Conservation (phyloP, 2,113 vertebrate species). For the Neodontobutis hainanensis region DNA sequence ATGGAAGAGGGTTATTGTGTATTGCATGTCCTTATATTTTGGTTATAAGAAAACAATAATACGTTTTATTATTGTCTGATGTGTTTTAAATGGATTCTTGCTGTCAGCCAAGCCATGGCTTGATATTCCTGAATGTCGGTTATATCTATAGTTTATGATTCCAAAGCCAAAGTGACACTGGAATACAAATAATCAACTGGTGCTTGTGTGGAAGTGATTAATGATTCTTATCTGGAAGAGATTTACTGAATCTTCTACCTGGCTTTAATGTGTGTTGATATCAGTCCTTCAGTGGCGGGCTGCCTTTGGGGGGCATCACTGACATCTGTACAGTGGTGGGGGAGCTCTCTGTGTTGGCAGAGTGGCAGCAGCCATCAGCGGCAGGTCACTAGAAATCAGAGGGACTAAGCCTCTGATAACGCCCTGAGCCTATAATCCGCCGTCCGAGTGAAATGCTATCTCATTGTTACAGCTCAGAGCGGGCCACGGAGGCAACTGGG, state of each 20-base stretch:
- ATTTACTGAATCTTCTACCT: not conserved
- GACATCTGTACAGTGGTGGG: slow-evolving; percentile 28
- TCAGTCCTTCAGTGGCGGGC: slow-evolving; percentile 8
- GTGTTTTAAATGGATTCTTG: no score
- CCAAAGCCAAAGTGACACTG: no score
- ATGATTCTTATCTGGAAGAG: no score
- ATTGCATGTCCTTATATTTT: no score
- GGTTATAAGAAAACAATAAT: no score
- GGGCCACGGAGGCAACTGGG: slow-evolving; percentile 27
- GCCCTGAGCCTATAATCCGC: slow-evolving; percentile 78
- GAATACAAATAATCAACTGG: no score
- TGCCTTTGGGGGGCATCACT: slow-evolving; percentile 21
- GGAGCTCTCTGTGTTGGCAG: slow-evolving; percentile 45
- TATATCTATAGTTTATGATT: no score
- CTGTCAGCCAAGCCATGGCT: no score
- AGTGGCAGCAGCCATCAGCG: slow-evolving; percentile 55
- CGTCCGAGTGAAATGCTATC: slow-evolving; percentile 75
- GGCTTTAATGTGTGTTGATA: slow-evolving; percentile 12
- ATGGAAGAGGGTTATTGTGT: no score
- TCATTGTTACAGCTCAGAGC: slow-evolving; percentile 72
- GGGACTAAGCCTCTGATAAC: slow-evolving; percentile 80
- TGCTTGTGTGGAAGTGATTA: no score
- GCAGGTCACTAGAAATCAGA: slow-evolving; percentile 69
- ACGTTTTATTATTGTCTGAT: no score
- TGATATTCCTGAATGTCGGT: no score